A percentile compares a stretch with the other conserved stretches of the same genome.
phyloP scores from a whole-genome alignment of 2,797 vertebrate species.

The Poeciliopsis paucimaculata region DNA sequence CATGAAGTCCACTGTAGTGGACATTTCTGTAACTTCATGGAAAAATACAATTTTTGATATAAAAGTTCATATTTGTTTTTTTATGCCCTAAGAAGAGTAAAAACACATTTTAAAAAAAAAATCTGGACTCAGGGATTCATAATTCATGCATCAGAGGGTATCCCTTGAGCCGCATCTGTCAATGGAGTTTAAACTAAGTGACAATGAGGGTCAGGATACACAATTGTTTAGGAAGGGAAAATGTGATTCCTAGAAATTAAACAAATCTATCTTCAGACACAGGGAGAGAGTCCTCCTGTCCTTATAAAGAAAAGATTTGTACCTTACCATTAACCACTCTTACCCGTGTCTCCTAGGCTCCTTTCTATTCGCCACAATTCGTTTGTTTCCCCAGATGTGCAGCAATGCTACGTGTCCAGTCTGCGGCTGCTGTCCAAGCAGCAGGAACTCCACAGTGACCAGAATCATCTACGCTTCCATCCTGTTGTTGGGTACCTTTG shows the following conservation, averaged over 20 bases:
- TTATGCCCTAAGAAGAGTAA: no score
- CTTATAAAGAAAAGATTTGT: neutral
- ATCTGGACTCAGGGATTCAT: no score
- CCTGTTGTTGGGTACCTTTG: conserved; percentile 85
- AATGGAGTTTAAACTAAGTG: no score
- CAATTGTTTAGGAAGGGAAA: no score
- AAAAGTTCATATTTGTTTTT: no score
- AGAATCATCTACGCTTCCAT: conserved; percentile 89
- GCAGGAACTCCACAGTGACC: conserved; percentile 88
- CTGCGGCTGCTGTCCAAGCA: conserved; percentile 86
- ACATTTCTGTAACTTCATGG: no score
- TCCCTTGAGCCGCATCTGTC: no score
- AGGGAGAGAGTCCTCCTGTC: neutral
- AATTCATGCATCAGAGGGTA: no score
- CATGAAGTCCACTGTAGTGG: no score
- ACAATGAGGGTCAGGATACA: no score
- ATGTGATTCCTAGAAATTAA: neutral
- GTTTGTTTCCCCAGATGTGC: conserved; percentile 80
- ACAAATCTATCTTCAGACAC: neutral
- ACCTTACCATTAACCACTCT: neutral
- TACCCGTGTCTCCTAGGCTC: neutral
- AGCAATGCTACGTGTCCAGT: conserved; percentile 86
- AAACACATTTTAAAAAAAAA: no score
- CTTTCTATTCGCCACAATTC: neutral
- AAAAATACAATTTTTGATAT: no score